Conservation (phyloP, 2,797 vertebrate genomes). For the Centropyge bicolor region DNA sequence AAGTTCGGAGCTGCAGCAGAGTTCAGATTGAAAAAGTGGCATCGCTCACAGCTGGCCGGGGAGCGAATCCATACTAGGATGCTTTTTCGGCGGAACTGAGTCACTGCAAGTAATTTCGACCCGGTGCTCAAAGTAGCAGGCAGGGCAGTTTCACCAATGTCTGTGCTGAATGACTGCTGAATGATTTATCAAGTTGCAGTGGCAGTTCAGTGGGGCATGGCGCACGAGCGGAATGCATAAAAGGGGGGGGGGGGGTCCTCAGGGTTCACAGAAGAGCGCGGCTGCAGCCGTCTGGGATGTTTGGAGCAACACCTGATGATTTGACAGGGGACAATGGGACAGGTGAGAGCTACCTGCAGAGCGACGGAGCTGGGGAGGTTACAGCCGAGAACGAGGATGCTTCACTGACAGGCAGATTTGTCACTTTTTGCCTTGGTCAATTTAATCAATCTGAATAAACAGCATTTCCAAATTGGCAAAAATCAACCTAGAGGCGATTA, state of each 20-base stretch:
- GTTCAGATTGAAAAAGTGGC: slow-evolving; percentile 42
- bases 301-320: slow-evolving; percentile 43
- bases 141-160: slow-evolving; percentile 48
- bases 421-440: slow-evolving; percentile 34
- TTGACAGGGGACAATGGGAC: slow-evolving; percentile 33
- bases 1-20: slow-evolving; percentile 37
- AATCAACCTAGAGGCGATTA: slow-evolving; percentile 30
- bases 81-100: slow-evolving; percentile 63
- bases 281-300: slow-evolving; percentile 40
- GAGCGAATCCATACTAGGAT: slow-evolving; percentile 64
- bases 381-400: slow-evolving; percentile 28
- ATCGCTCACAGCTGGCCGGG: slow-evolving; percentile 46
- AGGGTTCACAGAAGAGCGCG: slow-evolving; percentile 5
- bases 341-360: slow-evolving; percentile 36
- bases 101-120: slow-evolving; percentile 64
- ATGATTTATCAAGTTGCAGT: slow-evolving; percentile 74
- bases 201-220: slow-evolving; percentile 52
- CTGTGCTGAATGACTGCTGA: slow-evolving; percentile 71
- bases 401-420: slow-evolving; percentile 28
- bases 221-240: slow-evolving; percentile 61
- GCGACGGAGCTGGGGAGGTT: slow-evolving; percentile 28
- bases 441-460: slow-evolving; percentile 8
- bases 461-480: slow-evolving; percentile 36
- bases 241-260: slow-evolving; percentile 27
- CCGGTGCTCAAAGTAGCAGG: slow-evolving; percentile 55